Base-by-base conservation (phyloP, 2,797 vertebrate genomes). In the Malacoraja senta region DNA sequence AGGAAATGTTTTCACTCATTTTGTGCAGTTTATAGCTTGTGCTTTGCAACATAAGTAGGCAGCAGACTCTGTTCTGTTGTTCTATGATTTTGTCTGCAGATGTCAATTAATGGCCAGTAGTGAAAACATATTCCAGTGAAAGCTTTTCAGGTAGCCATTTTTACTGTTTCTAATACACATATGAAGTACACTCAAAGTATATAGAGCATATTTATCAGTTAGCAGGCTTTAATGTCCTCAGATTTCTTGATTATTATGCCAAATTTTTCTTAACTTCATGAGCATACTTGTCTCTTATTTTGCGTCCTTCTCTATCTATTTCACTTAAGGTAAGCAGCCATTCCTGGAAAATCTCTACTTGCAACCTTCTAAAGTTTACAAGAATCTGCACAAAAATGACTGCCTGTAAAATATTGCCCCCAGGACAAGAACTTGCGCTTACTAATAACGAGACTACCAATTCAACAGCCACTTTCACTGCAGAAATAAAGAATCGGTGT, bases 1-100 rank as follows among this genome's bases (percentile, higher is more conserved):
- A 91, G 90, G 90, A 91, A 74, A 74, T 53, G 71, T 91, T 91
- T 74, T 72, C 13, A 44, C 90, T 91, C 90, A 91, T 74, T 91
- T 91, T 91, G 90, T 91, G 88, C 17, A 90, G 63, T 15, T 84
- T 58, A 84, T 84, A 84, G 81, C 86, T 9, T 71, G 61, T 74
- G 68, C 88, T 91, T 74, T 91, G 65, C 26, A 74, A 91, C 61
- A 17, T 17, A 88, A 88, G 84, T n/a, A 53, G 10, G 24, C 35
- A 91, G 26, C 29, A 61, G 83, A 61, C 19, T 44, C 83, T 86
- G 53, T 24, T 74, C 35, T 91, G 38, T 88, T 65, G 84, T 88
- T 17, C 84, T 29, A 8, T 9, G 61, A 88, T 65, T 65, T 88
- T 65, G 38, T 26, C 71, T 91, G 90, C 24, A 91, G 71, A 91